phyloP scores from a whole-genome alignment of 2,113 vertebrate genomes.

The Tragelaphus scriptus region DNA sequence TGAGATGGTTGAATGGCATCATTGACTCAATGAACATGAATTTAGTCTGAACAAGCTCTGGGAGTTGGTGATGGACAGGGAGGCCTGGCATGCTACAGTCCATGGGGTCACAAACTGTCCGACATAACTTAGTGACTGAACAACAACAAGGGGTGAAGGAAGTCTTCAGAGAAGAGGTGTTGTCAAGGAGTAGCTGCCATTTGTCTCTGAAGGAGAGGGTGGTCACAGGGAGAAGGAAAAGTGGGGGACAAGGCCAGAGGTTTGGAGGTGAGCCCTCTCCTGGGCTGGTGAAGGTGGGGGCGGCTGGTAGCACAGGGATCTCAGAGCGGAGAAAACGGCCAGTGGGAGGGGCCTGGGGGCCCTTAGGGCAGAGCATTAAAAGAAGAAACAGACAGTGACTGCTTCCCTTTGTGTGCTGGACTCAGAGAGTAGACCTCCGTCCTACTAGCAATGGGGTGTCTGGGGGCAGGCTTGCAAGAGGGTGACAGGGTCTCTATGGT shows the following conservation, averaged over 20 bases:
- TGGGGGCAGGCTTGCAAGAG: neutral
- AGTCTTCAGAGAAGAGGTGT: neutral
- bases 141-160: neutral
- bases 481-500: neutral
- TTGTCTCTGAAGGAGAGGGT: neutral
- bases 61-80: neutral
- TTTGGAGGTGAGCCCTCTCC: neutral
- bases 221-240: neutral
- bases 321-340: rapidly evolving
- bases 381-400: neutral
- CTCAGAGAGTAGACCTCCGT: neutral
- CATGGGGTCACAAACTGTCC: neutral
- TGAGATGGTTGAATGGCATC: neutral
- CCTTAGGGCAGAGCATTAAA: neutral
- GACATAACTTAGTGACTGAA: neutral
- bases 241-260: neutral
- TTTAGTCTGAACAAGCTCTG: neutral
- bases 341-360: neutral
- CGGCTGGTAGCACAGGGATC: neutral
- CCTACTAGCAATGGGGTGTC: neutral
- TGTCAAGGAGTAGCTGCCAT: neutral
- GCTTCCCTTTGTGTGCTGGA: neutral
- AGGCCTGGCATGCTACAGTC: neutral
- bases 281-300: neutral
- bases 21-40: neutral